These are phyloP conservation scores for Aleiodes alternator DNA, from an alignment of 2,888 invertebrate species.

Conservation along the genomic window DNA sequence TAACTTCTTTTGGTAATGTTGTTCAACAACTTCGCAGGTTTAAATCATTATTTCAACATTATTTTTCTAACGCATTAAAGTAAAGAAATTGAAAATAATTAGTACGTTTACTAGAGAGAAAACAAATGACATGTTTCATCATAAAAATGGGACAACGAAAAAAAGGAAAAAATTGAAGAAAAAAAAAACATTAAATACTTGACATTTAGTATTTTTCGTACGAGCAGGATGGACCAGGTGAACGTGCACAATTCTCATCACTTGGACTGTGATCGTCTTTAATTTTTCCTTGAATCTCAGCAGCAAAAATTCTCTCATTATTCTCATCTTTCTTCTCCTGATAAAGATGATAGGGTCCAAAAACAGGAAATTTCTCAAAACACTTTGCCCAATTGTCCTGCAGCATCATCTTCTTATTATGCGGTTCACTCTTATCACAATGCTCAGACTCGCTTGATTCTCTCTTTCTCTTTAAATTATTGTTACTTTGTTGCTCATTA, in stretches of 20 bases:
- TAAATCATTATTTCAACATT: too few relatives aligned
- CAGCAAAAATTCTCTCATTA: too few relatives aligned
- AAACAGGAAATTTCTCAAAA: slow-evolving; percentile 2
- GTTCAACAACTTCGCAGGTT: too few relatives aligned
- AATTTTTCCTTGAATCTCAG: not conserved
- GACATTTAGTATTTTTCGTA: not conserved
- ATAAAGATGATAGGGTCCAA: not conserved
- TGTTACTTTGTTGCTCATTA: not conserved
- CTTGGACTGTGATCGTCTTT: not conserved
- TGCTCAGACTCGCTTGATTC: not conserved
- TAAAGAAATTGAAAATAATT: too few relatives aligned
- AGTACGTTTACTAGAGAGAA: not conserved
- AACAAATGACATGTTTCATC: not conserved
- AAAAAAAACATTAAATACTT: too few relatives aligned
- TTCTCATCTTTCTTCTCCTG: not conserved
- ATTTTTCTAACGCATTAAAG: too few relatives aligned
- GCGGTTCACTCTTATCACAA: not conserved
- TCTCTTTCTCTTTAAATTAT: not conserved
- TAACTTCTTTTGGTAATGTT: too few relatives aligned
- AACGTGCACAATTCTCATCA: not conserved
- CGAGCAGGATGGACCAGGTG: slow-evolving; percentile 6
- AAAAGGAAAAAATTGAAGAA: not conserved
- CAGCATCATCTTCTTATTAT: slow-evolving; percentile 1
- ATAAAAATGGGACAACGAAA: not conserved
- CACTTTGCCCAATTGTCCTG: slow-evolving; percentile 19